Evolutionary conservation across 2,888 invertebrate genomes (phyloP).

Genomic region (Cryptocephalus moraei): DNA sequence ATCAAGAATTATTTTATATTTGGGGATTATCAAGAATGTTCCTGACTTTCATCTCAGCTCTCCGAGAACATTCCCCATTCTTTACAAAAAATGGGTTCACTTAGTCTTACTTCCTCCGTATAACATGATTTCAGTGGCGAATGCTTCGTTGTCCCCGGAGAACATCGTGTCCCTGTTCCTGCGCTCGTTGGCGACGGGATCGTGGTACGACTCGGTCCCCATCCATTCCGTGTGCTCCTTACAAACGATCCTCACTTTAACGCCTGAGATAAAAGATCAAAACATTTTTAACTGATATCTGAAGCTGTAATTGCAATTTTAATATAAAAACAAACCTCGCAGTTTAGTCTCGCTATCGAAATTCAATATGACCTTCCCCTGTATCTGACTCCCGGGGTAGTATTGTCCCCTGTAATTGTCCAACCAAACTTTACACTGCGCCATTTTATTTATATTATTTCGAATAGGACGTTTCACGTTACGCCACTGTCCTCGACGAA

Average conservation of each 20-base stretch:
- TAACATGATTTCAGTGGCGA: slow-evolving; percentile 20
- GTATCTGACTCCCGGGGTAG: slow-evolving; percentile 19
- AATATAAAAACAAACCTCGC: slow-evolving; percentile 13
- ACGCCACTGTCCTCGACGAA: slow-evolving; percentile 1
- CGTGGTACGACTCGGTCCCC: slow-evolving; percentile 22
- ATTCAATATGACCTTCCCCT: slow-evolving; percentile 20
- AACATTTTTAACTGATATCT: not conserved
- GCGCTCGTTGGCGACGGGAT: slow-evolving; percentile 18
- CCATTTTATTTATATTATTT: slow-evolving; percentile 9
- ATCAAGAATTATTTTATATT: too few species aligned
- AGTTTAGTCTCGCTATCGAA: slow-evolving; percentile 19
- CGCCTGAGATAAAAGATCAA: slow-evolving; percentile 6
- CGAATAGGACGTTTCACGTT: not conserved
- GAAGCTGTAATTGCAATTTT: not conserved
- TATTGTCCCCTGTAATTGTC: slow-evolving; percentile 25
- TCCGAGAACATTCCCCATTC: too few species aligned
- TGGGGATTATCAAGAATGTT: too few species aligned
- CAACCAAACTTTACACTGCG: slow-evolving; percentile 23
- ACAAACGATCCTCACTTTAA: slow-evolving; percentile 17
- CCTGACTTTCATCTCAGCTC: too few species aligned
- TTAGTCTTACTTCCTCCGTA: slow-evolving; percentile 22
- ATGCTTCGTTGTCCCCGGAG: slow-evolving; percentile 22
- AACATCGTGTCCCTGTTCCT: slow-evolving; percentile 19
- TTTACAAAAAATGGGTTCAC: too few species aligned
- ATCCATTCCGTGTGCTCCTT: slow-evolving; percentile 25